Percentiles rank a stretch among this genome's conserved stretches.
phyloP scores from a whole-genome alignment of 35 echinoderm and acorn worm species.

The Hemicentrotus pulcherrimus region DNA sequence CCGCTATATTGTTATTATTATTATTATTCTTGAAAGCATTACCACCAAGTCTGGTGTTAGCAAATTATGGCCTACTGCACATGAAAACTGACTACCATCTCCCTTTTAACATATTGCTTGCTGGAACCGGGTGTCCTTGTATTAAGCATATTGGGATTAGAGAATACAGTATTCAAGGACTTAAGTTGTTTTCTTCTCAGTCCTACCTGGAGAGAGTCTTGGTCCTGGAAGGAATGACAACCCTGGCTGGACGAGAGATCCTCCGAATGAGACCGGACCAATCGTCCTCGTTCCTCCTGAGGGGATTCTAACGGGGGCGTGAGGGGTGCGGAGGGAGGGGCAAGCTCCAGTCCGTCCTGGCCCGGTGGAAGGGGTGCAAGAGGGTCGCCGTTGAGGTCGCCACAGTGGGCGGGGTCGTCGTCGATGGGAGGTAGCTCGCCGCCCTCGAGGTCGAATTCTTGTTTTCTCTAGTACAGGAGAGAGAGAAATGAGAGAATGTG shows the following conservation, averaged over 20 bases:
- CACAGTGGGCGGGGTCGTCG: not conserved
- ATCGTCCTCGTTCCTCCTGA: not conserved
- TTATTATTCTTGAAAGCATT: too few relatives aligned
- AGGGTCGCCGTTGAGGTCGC: not conserved
- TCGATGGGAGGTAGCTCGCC: not conserved
- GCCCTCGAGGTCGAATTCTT: not conserved
- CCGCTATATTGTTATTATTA: too few relatives aligned
- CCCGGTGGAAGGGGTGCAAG: not conserved
- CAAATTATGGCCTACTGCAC: too few relatives aligned
- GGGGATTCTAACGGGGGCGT: constrained; percentile 25
- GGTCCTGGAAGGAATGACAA: not conserved
- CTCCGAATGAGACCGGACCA: not conserved
- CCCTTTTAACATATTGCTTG: too few relatives aligned
- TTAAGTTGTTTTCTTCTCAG: not conserved
- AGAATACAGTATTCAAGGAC: too few relatives aligned
- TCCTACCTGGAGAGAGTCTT: not conserved
- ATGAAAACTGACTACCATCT: too few relatives aligned
- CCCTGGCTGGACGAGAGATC: not conserved
- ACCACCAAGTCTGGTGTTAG: too few relatives aligned
- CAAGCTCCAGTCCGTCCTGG: not conserved
- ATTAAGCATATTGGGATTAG: too few relatives aligned
- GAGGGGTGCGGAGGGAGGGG: not conserved
- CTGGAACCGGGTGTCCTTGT: too few relatives aligned
- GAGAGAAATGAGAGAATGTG: not conserved
- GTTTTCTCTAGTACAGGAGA: not conserved